Percentiles rank a stretch among this genome's conserved stretches.
These are phyloP conservation scores for Spea bombifrons DNA, from an alignment of 2,113 vertebrate genomes.

Conservation along the genomic window DNA sequence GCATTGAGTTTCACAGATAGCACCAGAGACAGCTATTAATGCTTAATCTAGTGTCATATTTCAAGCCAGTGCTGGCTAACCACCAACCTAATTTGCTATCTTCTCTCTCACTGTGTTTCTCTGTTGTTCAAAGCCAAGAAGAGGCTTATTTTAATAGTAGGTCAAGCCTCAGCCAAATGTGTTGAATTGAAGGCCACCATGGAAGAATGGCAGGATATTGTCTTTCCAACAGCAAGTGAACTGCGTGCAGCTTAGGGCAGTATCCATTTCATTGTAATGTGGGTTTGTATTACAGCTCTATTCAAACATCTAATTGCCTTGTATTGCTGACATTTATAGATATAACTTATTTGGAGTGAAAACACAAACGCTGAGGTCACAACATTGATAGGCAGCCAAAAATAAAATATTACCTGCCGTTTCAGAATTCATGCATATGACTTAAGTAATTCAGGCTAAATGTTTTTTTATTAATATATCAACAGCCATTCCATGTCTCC, in stretches of 20 bases:
- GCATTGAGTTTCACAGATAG: slow-evolving; percentile 64
- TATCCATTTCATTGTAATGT: slow-evolving; percentile 80
- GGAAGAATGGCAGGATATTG: slow-evolving; percentile 80
- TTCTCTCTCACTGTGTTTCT: slow-evolving; percentile 63
- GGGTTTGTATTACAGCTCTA: slow-evolving; percentile 81
- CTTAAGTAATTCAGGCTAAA: not conserved
- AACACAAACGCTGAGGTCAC: slow-evolving; percentile 78
- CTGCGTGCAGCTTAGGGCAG: slow-evolving; percentile 73
- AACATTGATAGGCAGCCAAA: slow-evolving; percentile 7
- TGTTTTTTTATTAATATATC: no score
- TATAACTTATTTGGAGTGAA: slow-evolving; percentile 76
- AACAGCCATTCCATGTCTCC: no score
- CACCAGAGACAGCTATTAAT: slow-evolving; percentile 68
- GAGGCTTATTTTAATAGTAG: slow-evolving; percentile 73
- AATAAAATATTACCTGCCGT: not conserved
- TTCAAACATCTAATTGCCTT: slow-evolving; percentile 82
- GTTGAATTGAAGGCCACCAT: slow-evolving; percentile 78
- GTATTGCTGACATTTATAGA: slow-evolving; percentile 80
- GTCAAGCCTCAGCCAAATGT: slow-evolving; percentile 73
- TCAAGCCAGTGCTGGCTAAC: slow-evolving; percentile 62
- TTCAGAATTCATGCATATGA: not conserved
- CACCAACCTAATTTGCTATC: slow-evolving; percentile 68
- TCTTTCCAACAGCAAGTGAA: slow-evolving; percentile 82
- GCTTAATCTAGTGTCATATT: slow-evolving; percentile 68
- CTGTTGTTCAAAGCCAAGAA: slow-evolving; percentile 71